Evolutionary conservation across 2,888 invertebrate species (phyloP).

Genomic region (Ditula angustiorana): DNA sequence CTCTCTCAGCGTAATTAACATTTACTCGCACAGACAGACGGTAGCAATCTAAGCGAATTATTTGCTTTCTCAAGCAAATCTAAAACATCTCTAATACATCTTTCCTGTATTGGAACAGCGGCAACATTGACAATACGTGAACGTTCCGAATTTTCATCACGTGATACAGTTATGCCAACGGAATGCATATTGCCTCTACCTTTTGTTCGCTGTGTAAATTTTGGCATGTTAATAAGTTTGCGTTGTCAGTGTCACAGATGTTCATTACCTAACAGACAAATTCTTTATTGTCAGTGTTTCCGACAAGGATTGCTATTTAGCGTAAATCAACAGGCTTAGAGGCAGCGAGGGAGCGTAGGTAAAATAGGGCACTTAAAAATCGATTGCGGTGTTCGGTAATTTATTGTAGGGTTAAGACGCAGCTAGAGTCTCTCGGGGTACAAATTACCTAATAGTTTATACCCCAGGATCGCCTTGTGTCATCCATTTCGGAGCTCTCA

Average conservation of each 20-base stretch:
- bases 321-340: not conserved
- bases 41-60: not conserved
- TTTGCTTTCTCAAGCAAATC: not conserved
- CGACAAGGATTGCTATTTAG: not conserved
- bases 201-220: conserved; percentile 7
- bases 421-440: conserved; percentile 13
- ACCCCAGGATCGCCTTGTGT: conserved; percentile 2
- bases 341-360: not conserved
- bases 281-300: conserved; percentile 1
- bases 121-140: not conserved
- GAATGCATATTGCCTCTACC: conserved; percentile 11
- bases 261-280: not conserved
- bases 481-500: not conserved
- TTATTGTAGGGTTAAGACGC: conserved; percentile 16
- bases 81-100: not conserved
- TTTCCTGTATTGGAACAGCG: conserved; percentile 2
- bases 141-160: conserved; percentile 19
- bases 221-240: conserved; percentile 7
- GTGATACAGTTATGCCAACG: conserved; percentile 21
- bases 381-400: conserved; percentile 24
- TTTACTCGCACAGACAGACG: not conserved
- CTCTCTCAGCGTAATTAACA: conserved; percentile 1
- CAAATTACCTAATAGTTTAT: conserved; percentile 34
- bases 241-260: conserved; percentile 11
- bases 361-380: conserved; percentile 32